Percentiles rank a stretch among this genome's conserved stretches.
Conservation (phyloP, 2,797 vertebrate genomes). For the Mastacembelus armatus region DNA sequence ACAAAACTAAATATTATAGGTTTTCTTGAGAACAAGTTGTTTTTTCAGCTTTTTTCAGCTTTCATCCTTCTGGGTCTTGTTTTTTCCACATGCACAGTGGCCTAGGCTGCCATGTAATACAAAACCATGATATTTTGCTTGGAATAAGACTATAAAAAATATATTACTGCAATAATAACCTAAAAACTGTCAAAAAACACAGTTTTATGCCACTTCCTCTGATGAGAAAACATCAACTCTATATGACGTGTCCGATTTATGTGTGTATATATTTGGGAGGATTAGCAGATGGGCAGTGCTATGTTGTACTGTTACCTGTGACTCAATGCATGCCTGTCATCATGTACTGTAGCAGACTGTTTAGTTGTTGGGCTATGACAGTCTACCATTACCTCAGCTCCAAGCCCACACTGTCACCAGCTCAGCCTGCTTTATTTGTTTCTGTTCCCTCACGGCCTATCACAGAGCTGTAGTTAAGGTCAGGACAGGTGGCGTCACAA, state of each 20-base stretch:
- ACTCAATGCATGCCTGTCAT: slow-evolving; percentile 71
- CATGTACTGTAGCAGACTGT: slow-evolving; percentile 59
- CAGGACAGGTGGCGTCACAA: slow-evolving; percentile 7
- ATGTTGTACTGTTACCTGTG: slow-evolving; percentile 53
- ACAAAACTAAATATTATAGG: too few species aligned
- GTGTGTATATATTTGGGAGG: slow-evolving; percentile 14
- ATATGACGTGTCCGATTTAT: neutral
- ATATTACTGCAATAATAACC: neutral
- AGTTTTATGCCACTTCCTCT: neutral
- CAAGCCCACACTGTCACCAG: slow-evolving; percentile 38
- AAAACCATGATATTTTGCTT: slow-evolving; percentile 15
- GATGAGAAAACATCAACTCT: slow-evolving; percentile 10
- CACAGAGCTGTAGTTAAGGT: slow-evolving; percentile 41
- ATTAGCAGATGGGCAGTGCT: slow-evolving; percentile 61
- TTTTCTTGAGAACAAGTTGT: too few species aligned
- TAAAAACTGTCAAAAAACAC: too few species aligned
- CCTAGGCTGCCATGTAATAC: neutral
- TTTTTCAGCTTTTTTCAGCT: neutral
- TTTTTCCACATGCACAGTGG: neutral
- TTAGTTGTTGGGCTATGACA: slow-evolving; percentile 46
- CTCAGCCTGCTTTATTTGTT: slow-evolving; percentile 25
- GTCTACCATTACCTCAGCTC: slow-evolving; percentile 53
- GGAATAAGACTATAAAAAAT: slow-evolving; percentile 23
- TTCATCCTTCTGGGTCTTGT: neutral
- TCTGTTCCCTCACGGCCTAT: neutral